Base-by-base conservation (phyloP, 2,797 vertebrate species). In the Sebastes aleutianus region DNA sequence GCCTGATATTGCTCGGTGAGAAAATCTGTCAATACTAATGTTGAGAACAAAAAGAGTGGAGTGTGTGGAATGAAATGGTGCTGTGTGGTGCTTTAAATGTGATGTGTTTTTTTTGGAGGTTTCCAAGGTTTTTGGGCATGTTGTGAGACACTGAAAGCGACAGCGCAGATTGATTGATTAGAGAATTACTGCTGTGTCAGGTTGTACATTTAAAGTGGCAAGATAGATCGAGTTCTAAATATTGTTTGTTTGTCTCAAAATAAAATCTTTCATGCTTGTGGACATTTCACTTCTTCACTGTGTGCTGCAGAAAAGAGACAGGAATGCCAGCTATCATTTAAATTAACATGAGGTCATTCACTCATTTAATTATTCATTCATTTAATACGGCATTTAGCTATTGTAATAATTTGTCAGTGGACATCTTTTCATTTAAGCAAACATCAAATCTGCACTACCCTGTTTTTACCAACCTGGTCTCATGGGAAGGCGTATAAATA, bases 1-100 rank as follows among this genome's bases (percentile, higher is more conserved):
- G 73, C 36, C 74, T 53, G 20, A 77, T 70, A 24, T 20, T 62
- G 74, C 50, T 47, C 31, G 27, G 56, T 22, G 47, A 66, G 84
- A 83, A 36, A 74, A 80, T 72, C 56, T 85, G 76, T 87, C 87
- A 79, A 70, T 72, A 81, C 77, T 76, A 56, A 78, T 70, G 78
- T n/a, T 72, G 13, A 70, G 59, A 12, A 75, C 50, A 82, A 16
- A 77, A 43, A 72, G 50, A 77, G 18, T 2, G 32, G 36, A 27
- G 70, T 10, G 43, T 53, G 64, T 22, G 56, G 61, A 54, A 16
- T 27, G 66, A 58, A 69, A 61, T 6, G 7, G 3, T 59, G 10
- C 70, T 47, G 31, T 4, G 8, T 4, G 68, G 36, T 13, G 69
- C 58, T 61, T 70, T 62, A 66, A 50, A 65, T 8, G 20, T 22